phyloP scores from a whole-genome alignment of 2,797 vertebrate species.

The Micrastur ruficollis region DNA sequence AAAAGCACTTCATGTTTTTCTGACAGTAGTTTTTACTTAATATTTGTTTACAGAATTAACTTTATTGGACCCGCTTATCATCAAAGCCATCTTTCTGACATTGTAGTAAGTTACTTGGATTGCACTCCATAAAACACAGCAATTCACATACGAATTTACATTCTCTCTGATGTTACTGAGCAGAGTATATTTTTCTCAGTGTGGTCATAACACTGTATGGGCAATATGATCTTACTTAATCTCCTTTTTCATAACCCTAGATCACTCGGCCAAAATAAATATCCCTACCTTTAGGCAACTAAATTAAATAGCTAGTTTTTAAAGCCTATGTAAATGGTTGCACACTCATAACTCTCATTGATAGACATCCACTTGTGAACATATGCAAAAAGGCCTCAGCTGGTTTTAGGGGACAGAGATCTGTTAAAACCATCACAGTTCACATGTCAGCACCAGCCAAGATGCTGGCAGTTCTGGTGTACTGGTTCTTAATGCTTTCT shows the following conservation, averaged over 20 bases:
- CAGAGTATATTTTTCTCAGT: background rate
- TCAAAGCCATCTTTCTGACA: background rate
- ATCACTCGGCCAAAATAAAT: background rate
- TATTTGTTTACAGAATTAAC: conserved; percentile 32
- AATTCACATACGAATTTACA: background rate
- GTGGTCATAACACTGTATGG: background rate
- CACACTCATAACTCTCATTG: background rate
- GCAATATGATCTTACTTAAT: conserved; percentile 20
- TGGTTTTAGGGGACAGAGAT: background rate
- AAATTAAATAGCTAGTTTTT: background rate
- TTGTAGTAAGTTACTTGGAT: background rate
- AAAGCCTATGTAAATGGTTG: background rate
- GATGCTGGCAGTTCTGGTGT: background rate
- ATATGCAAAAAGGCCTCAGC: background rate
- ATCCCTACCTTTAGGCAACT: background rate
- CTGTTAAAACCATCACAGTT: background rate
- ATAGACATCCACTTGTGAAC: background rate
- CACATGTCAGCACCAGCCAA: background rate
- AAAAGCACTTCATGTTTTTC: background rate
- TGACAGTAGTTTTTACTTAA: conserved; percentile 2
- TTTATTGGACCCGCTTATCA: background rate
- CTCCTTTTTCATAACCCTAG: background rate
- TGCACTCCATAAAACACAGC: background rate
- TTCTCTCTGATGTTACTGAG: background rate
- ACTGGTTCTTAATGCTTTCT: background rate